A percentile compares a stretch with the other conserved stretches of the same genome.
Conservation (phyloP, 2,113 vertebrate genomes). For the Anser cygnoides region DNA sequence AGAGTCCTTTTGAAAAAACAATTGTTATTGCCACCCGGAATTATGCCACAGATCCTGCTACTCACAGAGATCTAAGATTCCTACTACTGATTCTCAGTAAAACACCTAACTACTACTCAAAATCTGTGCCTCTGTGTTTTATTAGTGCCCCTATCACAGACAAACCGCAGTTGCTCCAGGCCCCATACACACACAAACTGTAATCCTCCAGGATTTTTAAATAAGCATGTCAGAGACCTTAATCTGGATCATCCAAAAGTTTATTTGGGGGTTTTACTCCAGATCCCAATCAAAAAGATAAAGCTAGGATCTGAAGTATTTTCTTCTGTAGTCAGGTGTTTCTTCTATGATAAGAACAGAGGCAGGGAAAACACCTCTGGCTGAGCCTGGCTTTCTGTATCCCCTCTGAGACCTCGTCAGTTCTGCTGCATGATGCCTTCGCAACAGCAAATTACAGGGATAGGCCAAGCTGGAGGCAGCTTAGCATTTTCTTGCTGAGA, state of each 20-base stretch:
- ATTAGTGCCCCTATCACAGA: background rate
- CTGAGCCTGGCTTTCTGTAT: background rate
- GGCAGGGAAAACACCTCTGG: background rate
- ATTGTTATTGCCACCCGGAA: background rate
- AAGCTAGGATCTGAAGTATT: background rate
- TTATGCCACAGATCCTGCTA: background rate
- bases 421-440: background rate
- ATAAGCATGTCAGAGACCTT: background rate
- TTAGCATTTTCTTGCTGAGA: background rate
- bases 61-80: background rate
- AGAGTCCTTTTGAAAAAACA: background rate
- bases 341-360: background rate
- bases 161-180: background rate
- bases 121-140: conserved; percentile 11
- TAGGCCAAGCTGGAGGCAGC: background rate
- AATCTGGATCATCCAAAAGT: background rate
- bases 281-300: background rate
- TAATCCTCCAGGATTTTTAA: conserved; percentile 33
- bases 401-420: background rate
- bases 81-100: background rate
- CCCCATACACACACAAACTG: background rate
- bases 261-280: background rate
- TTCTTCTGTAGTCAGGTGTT: background rate
- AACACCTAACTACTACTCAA: conserved; percentile 3
- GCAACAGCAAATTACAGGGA: background rate